Base-by-base conservation (phyloP, 2,888 invertebrate species). In the Pyrgus malvae region DNA sequence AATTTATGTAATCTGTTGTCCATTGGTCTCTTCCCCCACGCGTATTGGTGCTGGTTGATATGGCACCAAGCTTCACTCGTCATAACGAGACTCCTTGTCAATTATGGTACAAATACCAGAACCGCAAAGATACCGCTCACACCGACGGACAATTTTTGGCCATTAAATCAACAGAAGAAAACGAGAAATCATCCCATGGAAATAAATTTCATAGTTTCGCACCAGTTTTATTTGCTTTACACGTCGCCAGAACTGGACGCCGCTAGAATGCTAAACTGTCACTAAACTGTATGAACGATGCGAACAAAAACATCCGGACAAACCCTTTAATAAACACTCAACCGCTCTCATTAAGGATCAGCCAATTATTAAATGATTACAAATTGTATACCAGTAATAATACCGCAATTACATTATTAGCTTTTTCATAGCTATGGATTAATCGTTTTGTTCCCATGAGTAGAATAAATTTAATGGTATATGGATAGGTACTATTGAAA, bases 191-290 rank as follows among this genome's bases (percentile, higher is more conserved):
- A n/a, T n/a, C n/a, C 37, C n/a, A 45, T 25, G 37, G 21, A 53
- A 53, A 53, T 45, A 53, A n/a, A 51, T 38, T 37, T 19, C 29
- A 44, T 37, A 78, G 74, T 77, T 76, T 80, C 70, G 74, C 76
- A 72, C 76, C 70, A 78, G 76, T 79, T 82, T 80, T 81, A 78
- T 85, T 81, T 81, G 78, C 75, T 69, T 76, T 71, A 75, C 78
- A 78, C 75, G 78, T 80, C 67, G 68, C 64, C 63, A 58, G 66
- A 66, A 65, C 67, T 66, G 68, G 65, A 64, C 69, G 72, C 70
- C 62, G 65, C 61, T 61, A 70, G 76, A 80, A 80, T 79, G 70
- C 69, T 63, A 73, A 74, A 74, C 67, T 70, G 68, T 64, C 62
- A 58, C 67, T 66, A 62, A 60, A 56, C 58, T 60, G 57, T 48